Base-by-base conservation (phyloP, 2,113 vertebrate species). In the Crotophaga sulcirostris region DNA sequence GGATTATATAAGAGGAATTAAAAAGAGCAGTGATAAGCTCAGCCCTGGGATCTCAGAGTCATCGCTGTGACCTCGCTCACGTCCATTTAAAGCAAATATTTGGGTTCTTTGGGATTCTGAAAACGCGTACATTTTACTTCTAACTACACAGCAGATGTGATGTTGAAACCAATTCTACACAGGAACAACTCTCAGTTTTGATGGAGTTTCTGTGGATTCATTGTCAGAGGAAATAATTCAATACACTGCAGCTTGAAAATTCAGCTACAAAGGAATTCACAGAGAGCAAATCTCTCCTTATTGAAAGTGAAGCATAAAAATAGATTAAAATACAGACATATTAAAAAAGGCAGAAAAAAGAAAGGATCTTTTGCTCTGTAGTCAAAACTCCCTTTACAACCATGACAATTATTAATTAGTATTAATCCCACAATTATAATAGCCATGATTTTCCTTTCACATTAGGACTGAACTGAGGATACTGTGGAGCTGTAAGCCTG, bases 31-130 rank as follows among this genome's bases (percentile, higher is more conserved):
- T 2, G 16, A 49, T 25, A 44, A 90, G 21, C 12, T 59, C 34
- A 29, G 51, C 38, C 3, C 56, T 34, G 15, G 60, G 17, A 59
- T 88, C 31, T 70, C 51, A n/a, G 5, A 83, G 40, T 4, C 3
- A 1, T 33, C 73, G 58, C 45, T 1, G 1, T 40, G 55, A 74
- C 68, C 40, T 74, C 1, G 0, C 14, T 68, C 1, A 0, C 18
- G 51, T 49, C 17, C 13, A 16, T 44, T 68, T 51, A 86, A 77
- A 87, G 67, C 47, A 85, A 87, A 86, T 78, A 70, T 84, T 91
- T 84, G 58, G 0, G 21, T 79, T 72, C 86, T n/a, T n/a, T 42
- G 70, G 44, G 69, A 64, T 76, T 54, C 55, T 56, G 70, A 73
- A 94, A 58, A 91, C 7, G 23, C 44, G 36, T 66, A 25, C n/a